These are phyloP conservation scores for Gopherus flavomarginatus DNA, from an alignment of 2,113 vertebrate genomes.

Conservation along the genomic window DNA sequence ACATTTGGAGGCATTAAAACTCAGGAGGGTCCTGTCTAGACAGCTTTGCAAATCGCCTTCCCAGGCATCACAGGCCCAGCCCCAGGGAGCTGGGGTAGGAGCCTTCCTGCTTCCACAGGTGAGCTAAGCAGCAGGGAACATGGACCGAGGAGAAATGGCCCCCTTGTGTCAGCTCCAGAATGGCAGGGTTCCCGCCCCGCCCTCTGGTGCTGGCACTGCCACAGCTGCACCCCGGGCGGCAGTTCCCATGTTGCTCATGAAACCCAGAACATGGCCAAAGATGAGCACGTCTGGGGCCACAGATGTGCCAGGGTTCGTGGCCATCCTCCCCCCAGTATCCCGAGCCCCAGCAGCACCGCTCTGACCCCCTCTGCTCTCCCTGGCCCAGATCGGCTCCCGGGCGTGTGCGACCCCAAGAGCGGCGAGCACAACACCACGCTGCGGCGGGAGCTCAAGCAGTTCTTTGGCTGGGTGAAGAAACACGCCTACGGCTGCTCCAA, in stretches of 20 bases:
- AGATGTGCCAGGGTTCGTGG: not conserved
- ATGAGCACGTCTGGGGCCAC: not conserved
- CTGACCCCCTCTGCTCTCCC: not conserved
- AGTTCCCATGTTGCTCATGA: not conserved
- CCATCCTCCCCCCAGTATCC: not conserved
- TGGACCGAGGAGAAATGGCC: not conserved
- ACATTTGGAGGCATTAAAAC: not conserved
- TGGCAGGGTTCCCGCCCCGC: not conserved
- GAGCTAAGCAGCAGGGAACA: not conserved
- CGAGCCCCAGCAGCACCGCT: no score
- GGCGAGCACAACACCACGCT: slow-evolving; percentile 94
- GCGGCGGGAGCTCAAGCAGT: slow-evolving; percentile 96
- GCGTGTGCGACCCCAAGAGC: slow-evolving; percentile 92
- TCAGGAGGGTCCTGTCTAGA: not conserved
- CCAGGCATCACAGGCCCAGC: not conserved
- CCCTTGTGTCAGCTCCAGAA: no score
- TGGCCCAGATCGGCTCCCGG: slow-evolving; percentile 80
- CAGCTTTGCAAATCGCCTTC: not conserved
- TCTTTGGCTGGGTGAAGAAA: slow-evolving; percentile 97
- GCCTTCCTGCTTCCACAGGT: not conserved
- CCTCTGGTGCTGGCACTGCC: not conserved
- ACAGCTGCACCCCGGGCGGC: not conserved
- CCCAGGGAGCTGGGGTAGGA: not conserved
- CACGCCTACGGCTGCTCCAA: slow-evolving; percentile 95
- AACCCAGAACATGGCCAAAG: not conserved